Percentiles rank a stretch among this genome's conserved stretches.
Conservation (phyloP, 2,888 invertebrate genomes). For the Cataglyphis altisquamis region DNA sequence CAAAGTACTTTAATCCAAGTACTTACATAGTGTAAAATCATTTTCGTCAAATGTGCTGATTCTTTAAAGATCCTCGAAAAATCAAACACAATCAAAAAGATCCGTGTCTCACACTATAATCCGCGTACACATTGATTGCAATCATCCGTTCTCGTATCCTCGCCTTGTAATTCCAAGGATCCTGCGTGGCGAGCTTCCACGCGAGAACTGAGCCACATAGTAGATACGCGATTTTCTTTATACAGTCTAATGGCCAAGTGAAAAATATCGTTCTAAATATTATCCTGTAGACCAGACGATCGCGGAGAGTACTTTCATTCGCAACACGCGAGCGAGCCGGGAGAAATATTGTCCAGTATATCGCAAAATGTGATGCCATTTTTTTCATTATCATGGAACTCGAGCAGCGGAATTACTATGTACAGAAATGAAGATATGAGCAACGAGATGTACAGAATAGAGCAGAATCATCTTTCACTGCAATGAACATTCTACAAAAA, state of each 20-base stretch:
- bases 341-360: constrained; percentile 82
- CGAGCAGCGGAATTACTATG: constrained; percentile 16
- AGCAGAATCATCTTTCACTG: neutral
- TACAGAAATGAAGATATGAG: constrained; percentile 8
- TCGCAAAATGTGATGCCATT: constrained; percentile 47
- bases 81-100: constrained; percentile 54
- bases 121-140: constrained; percentile 69
- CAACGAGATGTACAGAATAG: neutral
- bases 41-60: constrained; percentile 66
- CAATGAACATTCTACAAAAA: neutral
- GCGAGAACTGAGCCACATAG: constrained; percentile 85
- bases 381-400: constrained; percentile 45
- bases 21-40: constrained; percentile 82
- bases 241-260: constrained; percentile 86
- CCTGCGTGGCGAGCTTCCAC: constrained; percentile 81
- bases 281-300: constrained; percentile 81
- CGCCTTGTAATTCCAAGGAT: constrained; percentile 68
- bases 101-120: constrained; percentile 56
- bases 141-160: constrained; percentile 46
- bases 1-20: constrained; percentile 40
- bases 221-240: constrained; percentile 86
- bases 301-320: constrained; percentile 85
- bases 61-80: constrained; percentile 61
- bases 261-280: constrained; percentile 87
- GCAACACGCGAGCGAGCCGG: constrained; percentile 84